Conservation (phyloP, 23 tunicate species). For the Halocynthia roretzi region DNA sequence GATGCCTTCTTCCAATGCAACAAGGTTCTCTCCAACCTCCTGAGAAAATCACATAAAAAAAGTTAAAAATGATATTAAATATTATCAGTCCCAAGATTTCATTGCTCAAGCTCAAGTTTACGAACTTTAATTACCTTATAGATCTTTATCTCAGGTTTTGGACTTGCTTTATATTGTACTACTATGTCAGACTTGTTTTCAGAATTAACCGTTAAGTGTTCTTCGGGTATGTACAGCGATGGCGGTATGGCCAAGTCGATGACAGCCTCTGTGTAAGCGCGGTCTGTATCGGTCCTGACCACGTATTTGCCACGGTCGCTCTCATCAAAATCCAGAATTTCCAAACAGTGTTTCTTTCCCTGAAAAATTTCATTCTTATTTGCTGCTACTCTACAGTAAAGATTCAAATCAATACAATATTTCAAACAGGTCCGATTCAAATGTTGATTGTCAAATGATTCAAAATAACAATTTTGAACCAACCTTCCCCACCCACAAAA, state of each 20-base stretch:
- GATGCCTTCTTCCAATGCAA: neutral
- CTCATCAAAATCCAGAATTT: constrained; percentile 8
- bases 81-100: neutral
- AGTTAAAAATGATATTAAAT: neutral
- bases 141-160: neutral
- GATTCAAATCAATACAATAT: neutral
- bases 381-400: neutral
- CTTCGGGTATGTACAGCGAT: constrained; percentile 9
- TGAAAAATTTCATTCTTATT: neutral
- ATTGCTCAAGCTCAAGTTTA: neutral
- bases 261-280: constrained; percentile 12
- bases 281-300: neutral
- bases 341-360: constrained; percentile 22
- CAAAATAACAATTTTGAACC: too few species aligned
- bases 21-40: constrained; percentile 10
- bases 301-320: constrained; percentile 11
- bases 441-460: too few species aligned
- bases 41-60: neutral
- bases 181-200: neutral
- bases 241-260: constrained; percentile 18
- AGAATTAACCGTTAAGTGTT: neutral
- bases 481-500: too few species aligned
- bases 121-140: constrained; percentile 10
- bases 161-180: constrained; percentile 7
- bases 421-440: too few species aligned